phyloP scores from a whole-genome alignment of 2,797 vertebrate genomes.

The Smutsia temminckii region DNA sequence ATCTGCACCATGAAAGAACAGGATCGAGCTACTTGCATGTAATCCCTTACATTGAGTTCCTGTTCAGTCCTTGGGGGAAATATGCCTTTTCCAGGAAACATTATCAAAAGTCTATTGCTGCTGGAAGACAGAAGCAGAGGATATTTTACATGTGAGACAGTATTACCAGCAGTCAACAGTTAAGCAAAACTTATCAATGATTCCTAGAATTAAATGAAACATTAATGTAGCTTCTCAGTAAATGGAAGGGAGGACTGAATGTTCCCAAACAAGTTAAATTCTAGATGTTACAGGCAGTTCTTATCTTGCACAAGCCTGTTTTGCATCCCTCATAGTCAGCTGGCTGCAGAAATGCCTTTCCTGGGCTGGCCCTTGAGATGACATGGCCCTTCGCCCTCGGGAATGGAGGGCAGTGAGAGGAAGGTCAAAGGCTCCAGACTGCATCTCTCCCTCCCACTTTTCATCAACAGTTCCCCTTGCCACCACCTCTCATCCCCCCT shows the following conservation, averaged over 20 bases:
- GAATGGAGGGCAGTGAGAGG: not conserved
- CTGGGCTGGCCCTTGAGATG: not conserved
- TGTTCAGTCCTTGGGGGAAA: conserved; percentile 7
- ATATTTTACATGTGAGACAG: conserved; percentile 47
- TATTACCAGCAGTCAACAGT: conserved; percentile 31
- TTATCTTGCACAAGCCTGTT: not conserved
- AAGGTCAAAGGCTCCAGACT: not conserved
- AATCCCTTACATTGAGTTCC: not conserved
- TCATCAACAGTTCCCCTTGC: not conserved
- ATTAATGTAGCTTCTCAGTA: not conserved
- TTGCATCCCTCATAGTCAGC: not conserved
- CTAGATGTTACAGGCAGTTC: not conserved
- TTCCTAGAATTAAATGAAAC: conserved; percentile 57
- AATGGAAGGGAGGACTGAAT: not conserved
- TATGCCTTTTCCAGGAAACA: conserved; percentile 73
- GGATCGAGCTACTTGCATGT: not conserved
- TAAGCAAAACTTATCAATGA: conserved; percentile 1
- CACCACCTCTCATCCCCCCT: not conserved
- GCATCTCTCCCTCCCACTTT: not conserved
- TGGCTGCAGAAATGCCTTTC: not conserved
- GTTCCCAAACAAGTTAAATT: conserved; percentile 29
- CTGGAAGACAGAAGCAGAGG: conserved; percentile 5
- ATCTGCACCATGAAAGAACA: not conserved
- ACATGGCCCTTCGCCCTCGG: not conserved
- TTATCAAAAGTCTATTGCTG: conserved; percentile 31